Evolutionary conservation across 2,113 vertebrate genomes (phyloP).

Genomic region (Anguilla japonica): DNA sequence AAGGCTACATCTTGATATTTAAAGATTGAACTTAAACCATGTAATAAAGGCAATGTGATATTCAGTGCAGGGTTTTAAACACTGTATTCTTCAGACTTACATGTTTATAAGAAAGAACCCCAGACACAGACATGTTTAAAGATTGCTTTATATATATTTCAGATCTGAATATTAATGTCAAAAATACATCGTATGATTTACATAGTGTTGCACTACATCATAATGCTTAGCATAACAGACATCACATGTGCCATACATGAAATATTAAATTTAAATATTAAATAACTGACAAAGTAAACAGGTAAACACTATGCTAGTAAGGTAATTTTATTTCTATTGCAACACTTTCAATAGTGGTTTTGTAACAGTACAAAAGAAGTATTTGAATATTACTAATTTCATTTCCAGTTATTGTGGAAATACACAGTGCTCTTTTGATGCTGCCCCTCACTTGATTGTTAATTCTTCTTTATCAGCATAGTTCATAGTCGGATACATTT

Average conservation of each 20-base stretch:
- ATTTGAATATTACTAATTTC: constrained; percentile 79
- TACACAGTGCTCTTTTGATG: constrained; percentile 82
- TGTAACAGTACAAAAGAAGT: constrained; percentile 86
- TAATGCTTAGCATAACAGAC: constrained; percentile 90
- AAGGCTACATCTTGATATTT: background rate
- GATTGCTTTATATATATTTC: constrained; percentile 79
- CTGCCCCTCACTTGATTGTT: constrained; percentile 52
- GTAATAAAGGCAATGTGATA: background rate
- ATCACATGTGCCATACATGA: constrained; percentile 93
- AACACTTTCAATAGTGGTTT: constrained; percentile 94
- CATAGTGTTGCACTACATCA: constrained; percentile 94
- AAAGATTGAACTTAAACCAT: background rate
- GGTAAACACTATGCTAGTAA: constrained; percentile 97
- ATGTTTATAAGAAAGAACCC: constrained; percentile 23
- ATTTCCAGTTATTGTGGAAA: constrained; percentile 87
- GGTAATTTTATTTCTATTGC: constrained; percentile 85
- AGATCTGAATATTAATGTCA: constrained; percentile 97
- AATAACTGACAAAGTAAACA: constrained; percentile 94
- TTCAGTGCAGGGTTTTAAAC: background rate
- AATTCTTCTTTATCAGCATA: constrained; percentile 45
- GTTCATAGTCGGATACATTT: constrained; percentile 46
- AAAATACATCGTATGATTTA: constrained; percentile 99
- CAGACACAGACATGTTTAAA: constrained; percentile 46
- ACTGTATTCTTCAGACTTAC: background rate
- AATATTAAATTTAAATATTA: constrained; percentile 98